Evolutionary conservation across 1,140 invertebrate species (phyloP), one percentile per base, ranked within the genome.

Genomic region (Harpegnathos saltator): DNA sequence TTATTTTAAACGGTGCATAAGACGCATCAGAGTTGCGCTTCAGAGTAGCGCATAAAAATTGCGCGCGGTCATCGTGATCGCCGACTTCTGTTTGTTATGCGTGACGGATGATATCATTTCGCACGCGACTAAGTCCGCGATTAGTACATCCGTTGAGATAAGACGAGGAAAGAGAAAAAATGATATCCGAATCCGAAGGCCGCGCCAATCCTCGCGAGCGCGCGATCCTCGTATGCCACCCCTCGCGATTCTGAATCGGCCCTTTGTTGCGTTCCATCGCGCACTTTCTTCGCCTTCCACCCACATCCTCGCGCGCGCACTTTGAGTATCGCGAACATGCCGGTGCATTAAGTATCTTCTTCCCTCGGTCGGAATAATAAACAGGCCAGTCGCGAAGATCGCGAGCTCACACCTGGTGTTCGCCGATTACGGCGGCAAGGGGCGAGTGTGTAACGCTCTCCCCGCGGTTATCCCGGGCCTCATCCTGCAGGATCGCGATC

Each of bases 181-280:
- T 1, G 11, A 44, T 44, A 44, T 9, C 38, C 38, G 38, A 44
- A 9, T 44, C 38, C 3, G 7, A n/a, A n/a, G n/a, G n/a, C n/a
- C n/a, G n/a, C n/a, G n/a, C n/a, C n/a, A n/a, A n/a, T n/a, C n/a
- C n/a, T n/a, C 38, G 38, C 38, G 3, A 9, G 38, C 38, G 38
- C 4, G 38, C 7, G n/a, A n/a, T 11, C 3, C 7, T 11, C 38
- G 38, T 58, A 44, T 44, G 56, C n/a, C n/a, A n/a, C n/a, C n/a
- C n/a, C n/a, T n/a, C 24, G 66, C 75, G 52, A 80, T 58, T 12
- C 22, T 71, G 65, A 80, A 58, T 69, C 65, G 65, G 17, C 33
- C 24, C 65, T 33, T 77, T 77, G 52, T 80, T 65, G 19, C 52
- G 22, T 80, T 69, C 71, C 75, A 69, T 80, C 75, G 75, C 65